Evolutionary conservation across 2,113 vertebrate genomes (phyloP), one percentile per base, ranked within the genome.

Genomic region (Coracopsis vasa): DNA sequence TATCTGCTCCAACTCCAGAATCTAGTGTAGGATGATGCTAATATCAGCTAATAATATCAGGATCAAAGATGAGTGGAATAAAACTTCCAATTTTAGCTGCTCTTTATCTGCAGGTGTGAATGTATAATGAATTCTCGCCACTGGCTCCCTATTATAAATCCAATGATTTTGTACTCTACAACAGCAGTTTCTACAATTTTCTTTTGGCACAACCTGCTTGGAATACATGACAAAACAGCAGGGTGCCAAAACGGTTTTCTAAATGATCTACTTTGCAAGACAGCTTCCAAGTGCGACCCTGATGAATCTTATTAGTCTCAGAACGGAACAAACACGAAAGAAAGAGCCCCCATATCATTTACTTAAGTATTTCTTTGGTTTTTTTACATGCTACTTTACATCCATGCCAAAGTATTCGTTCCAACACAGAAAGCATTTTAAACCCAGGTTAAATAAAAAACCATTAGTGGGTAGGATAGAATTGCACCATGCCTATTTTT

Each of bases 91-190:
- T 94, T 97, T 97, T 93, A 96, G 95, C 72, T 86, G 90, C 94
- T 97, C 94, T 96, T 97, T 96, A 95, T 96, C 93, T 96, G 96
- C 95, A 96, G 96, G 96, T 96, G 95, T 96, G 96, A 97, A 96
- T 96, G 85, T 93, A 93, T 94, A 96, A 97, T 95, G 95, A 94
- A 88, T 96, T 82, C 93, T 93, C 65, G 14, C 94, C 95, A 96
- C 85, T 94, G 94, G 79, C 79, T 96, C 92, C 65, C 95, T 80
- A 47, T 90, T 90, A 90, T 42, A 90, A 94, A 95, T 67, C 87
- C 90, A 70, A 45, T 69, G 92, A 95, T 96, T 96, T 80, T 90
- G 92, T 94, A 83, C 92, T 90, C 92, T 80, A 19, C 50, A 75
- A 90, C 92, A 95, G 93, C 93, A 70, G 75, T 96, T 96, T 85